Evolutionary conservation across 2,888 invertebrate species (phyloP).

Genomic region (Mayetiola destructor): DNA sequence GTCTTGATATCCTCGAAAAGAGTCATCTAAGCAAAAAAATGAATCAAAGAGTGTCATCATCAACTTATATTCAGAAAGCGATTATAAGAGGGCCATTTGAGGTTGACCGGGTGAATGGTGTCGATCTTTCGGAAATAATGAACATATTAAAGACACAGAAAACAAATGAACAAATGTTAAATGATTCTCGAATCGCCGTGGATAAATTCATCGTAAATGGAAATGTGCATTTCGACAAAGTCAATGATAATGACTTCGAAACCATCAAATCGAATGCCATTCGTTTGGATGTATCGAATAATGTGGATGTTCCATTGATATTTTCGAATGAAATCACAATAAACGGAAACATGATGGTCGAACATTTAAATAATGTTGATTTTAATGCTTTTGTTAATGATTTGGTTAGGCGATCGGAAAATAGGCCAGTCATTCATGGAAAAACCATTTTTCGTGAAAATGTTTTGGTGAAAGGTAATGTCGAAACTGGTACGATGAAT

Average conservation of each 20-base stretch:
- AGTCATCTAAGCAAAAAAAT: neutral
- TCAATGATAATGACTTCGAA: slow-evolving; percentile 26
- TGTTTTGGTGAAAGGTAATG: slow-evolving; percentile 26
- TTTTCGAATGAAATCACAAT: slow-evolving; percentile 26
- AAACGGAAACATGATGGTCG: slow-evolving; percentile 23
- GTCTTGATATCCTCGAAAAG: slow-evolving; percentile 21
- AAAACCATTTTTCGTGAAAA: slow-evolving; percentile 28
- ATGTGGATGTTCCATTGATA: slow-evolving; percentile 24
- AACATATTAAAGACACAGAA: neutral
- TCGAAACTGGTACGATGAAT: slow-evolving; percentile 32
- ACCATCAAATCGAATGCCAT: slow-evolving; percentile 30
- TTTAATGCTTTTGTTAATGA: slow-evolving; percentile 32
- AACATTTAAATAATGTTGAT: slow-evolving; percentile 29
- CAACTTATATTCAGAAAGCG: neutral
- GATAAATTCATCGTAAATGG: slow-evolving; percentile 8
- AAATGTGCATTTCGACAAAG: slow-evolving; percentile 15
- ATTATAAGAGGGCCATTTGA: neutral
- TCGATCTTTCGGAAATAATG: neutral
- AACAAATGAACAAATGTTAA: neutral
- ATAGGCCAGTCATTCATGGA: slow-evolving; percentile 25
- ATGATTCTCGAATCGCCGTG: neutral
- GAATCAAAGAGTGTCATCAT: neutral
- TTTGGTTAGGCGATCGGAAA: slow-evolving; percentile 32
- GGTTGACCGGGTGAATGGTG: neutral
- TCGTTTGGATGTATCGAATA: slow-evolving; percentile 33